Percentiles rank a stretch among this genome's conserved stretches.
phyloP scores from a whole-genome alignment of 1,140 invertebrate species.

The Diplogasteroides magnus region DNA sequence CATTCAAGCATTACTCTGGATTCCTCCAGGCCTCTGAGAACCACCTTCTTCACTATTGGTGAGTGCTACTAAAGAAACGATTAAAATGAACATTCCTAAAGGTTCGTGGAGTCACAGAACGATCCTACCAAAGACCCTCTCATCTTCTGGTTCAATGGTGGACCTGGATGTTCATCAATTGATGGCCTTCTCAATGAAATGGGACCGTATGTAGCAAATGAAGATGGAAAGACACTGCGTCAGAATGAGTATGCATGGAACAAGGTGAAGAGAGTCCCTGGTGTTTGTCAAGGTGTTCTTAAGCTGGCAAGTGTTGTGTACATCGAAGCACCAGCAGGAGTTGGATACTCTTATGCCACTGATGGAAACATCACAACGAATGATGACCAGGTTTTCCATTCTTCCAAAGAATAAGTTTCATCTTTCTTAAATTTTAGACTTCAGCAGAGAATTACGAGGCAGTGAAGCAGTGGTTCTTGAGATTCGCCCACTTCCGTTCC shows the following conservation, averaged over 20 bases:
- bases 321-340: constrained; percentile 63
- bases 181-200: constrained; percentile 61
- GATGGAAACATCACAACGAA: constrained; percentile 59
- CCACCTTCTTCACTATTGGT: constrained; percentile 55
- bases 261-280: constrained; percentile 43
- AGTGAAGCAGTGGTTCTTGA: constrained; percentile 57
- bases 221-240: constrained; percentile 55
- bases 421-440: constrained; percentile 31
- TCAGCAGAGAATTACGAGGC: constrained; percentile 60
- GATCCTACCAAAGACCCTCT: constrained; percentile 60
- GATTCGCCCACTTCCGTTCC: constrained; percentile 59
- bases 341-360: constrained; percentile 62
- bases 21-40: constrained; percentile 48
- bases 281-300: too few relatives aligned
- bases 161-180: constrained; percentile 62
- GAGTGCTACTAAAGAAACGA: not conserved
- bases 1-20: constrained; percentile 54
- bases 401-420: not conserved
- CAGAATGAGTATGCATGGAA: constrained; percentile 61
- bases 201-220: constrained; percentile 59
- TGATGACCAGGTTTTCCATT: constrained; percentile 58
- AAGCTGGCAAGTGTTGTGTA: constrained; percentile 72
- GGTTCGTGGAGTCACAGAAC: constrained; percentile 61
- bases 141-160: constrained; percentile 63
- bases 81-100: constrained; percentile 25